Base-by-base conservation (phyloP, 2,888 invertebrate species). In the Sesia apiformis region DNA sequence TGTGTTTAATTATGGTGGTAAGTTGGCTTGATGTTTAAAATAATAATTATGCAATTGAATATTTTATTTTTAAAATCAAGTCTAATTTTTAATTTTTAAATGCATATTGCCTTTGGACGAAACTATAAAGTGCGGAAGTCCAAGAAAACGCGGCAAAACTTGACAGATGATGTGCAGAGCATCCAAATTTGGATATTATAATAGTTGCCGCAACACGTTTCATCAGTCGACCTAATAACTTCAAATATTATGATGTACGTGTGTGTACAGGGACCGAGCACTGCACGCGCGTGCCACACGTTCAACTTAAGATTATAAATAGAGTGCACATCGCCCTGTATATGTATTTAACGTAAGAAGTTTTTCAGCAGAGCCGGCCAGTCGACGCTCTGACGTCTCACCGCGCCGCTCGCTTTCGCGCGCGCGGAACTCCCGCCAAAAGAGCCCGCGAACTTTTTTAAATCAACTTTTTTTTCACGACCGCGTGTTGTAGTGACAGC, bases 271-370 rank as follows among this genome's bases (percentile, higher is more conserved):
- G 63, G 63, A 70, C 65, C 66, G 67, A 57, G 63, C 67, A 70
- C 62, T 81, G 83, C 83, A 83, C 78, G 81, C 81, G 75, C 75
- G 78, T 73, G 79, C 75, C 74, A 73, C 69, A 68, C 75, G 74
- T 69, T 75, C 81, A 85, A 86, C 82, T 86, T 85, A 85, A 78
- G 66, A 74, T 83, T 87, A 86, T 83, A 84, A 88, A 88, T 88
- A 88, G 87, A 80, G 73, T 84, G 84, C 84, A 86, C 84, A 82
- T 81, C 79, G 71, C 74, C 70, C 71, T 70, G 72, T 74, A 77
- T 80, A 79, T 81, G 83, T 78, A 75, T 81, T 81, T 75, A 76
- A 74, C 78, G 83, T 76, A 83, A 81, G 84, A 76, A 84, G 84
- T 81, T 84, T 84, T 82, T 79, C 76, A 76, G 76, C 83, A 67